phyloP scores from a whole-genome alignment of 1,140 invertebrate genomes.

The Aphaenogaster rudis region DNA sequence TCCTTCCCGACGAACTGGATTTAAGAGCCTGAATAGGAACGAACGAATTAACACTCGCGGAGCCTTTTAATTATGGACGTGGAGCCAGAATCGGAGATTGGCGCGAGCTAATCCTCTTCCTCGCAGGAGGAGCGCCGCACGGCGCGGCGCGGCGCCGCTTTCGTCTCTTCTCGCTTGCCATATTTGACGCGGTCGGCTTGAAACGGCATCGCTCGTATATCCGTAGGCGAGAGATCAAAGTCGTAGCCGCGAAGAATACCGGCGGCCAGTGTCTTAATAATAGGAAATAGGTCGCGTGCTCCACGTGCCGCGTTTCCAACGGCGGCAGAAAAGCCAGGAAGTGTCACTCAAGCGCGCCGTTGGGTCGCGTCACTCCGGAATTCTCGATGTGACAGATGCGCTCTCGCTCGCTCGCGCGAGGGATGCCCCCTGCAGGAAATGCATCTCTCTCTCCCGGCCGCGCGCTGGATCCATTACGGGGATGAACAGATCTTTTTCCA shows the following conservation, averaged over 20 bases:
- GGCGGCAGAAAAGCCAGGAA: constrained; percentile 64
- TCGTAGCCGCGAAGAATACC: constrained; percentile 28
- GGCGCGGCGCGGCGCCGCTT: constrained; percentile 36
- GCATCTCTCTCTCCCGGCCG: not conserved
- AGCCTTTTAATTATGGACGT: constrained; percentile 69
- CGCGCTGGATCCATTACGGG: constrained; percentile 36
- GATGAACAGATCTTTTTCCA: constrained; percentile 68
- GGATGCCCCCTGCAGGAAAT: constrained; percentile 21
- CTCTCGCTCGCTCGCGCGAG: not conserved
- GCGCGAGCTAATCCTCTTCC: constrained; percentile 54
- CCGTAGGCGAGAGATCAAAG: constrained; percentile 41
- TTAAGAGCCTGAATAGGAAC: constrained; percentile 69
- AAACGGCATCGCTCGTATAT: constrained; percentile 1
- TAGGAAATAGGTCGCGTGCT: constrained; percentile 66
- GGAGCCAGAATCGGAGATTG: constrained; percentile 47
- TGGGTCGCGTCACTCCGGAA: constrained; percentile 39
- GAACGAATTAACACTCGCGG: constrained; percentile 69
- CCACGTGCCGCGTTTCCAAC: constrained; percentile 47
- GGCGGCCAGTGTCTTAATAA: constrained; percentile 60
- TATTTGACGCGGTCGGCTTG: constrained; percentile 25
- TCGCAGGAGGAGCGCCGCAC: not conserved
- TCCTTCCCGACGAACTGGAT: constrained; percentile 50
- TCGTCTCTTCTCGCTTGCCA: not conserved
- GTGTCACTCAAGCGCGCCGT: constrained; percentile 66
- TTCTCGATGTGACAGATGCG: constrained; percentile 60